Conservation (phyloP, 2,113 vertebrate species). For the Phyllopteryx taeniolatus region DNA sequence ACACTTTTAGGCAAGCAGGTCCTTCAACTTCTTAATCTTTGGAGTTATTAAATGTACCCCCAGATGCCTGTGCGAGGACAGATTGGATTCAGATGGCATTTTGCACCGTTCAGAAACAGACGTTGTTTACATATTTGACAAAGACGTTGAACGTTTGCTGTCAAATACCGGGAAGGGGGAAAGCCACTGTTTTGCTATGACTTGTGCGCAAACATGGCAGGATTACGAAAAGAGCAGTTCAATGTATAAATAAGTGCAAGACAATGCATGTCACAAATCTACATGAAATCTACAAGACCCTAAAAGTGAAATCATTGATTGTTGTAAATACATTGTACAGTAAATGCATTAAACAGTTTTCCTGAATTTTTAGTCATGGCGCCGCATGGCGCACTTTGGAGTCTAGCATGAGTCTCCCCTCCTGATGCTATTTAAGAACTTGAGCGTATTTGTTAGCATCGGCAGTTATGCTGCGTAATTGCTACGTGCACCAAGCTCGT, state of each 20-base stretch:
- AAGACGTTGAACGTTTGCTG: constrained; percentile 62
- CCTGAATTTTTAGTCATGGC: no score
- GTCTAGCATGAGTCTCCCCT: no score
- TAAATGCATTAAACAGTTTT: no score
- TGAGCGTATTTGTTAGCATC: no score
- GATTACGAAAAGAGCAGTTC: constrained; percentile 1
- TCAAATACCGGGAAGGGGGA: constrained; percentile 54
- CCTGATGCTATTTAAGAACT: no score
- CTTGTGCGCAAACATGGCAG: neutral
- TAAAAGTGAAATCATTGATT: neutral
- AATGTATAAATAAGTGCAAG: neutral
- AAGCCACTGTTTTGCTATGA: constrained; percentile 32
- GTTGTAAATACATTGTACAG: neutral
- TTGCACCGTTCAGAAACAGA: constrained; percentile 23
- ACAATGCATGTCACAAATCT: neutral
- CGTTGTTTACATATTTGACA: constrained; percentile 66
- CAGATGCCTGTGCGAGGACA: constrained; percentile 35
- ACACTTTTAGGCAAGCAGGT: constrained; percentile 20
- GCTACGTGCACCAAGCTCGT: no score
- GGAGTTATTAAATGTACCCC: constrained; percentile 36
- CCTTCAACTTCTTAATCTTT: constrained; percentile 11
- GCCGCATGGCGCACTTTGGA: no score
- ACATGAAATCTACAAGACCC: neutral
- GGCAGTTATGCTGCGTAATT: no score
- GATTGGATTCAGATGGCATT: constrained; percentile 47